Percentiles rank a stretch among this genome's conserved stretches.
Evolutionary conservation across 2,113 vertebrate species (phyloP).

Genomic region (Uropsilus gracilis): DNA sequence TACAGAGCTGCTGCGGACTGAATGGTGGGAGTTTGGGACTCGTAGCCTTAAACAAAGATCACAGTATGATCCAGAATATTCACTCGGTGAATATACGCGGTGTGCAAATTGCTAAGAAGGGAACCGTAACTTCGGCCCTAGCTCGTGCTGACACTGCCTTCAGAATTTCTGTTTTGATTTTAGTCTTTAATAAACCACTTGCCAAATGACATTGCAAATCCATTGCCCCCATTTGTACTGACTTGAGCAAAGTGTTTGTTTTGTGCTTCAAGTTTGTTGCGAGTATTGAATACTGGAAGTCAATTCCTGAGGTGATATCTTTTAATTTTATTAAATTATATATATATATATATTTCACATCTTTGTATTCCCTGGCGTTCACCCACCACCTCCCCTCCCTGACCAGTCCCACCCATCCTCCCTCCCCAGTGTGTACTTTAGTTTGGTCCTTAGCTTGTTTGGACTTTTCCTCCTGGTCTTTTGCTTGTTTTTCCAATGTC

Average conservation of each 20-base stretch:
- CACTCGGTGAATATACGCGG: background rate
- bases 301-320: background rate
- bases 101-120: background rate
- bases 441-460: too few relatives aligned
- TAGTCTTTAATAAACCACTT: slow-evolving; percentile 13
- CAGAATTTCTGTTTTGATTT: slow-evolving; percentile 13
- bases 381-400: too few relatives aligned
- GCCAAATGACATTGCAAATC: background rate
- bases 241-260: background rate
- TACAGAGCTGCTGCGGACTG: background rate
- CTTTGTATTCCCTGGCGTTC: too few relatives aligned
- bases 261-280: background rate
- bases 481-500: too few relatives aligned
- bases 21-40: background rate
- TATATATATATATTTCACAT: too few relatives aligned
- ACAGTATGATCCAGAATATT: background rate
- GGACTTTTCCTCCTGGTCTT: too few relatives aligned
- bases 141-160: background rate
- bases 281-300: background rate
- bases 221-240: background rate
- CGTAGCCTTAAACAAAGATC: background rate
- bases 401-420: too few relatives aligned
- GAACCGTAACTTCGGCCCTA: background rate
- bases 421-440: too few relatives aligned
- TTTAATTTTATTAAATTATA: too few relatives aligned